These are phyloP conservation scores for Mythimna pallens DNA, from an alignment of 2,888 invertebrate genomes.

Conservation along the genomic window DNA sequence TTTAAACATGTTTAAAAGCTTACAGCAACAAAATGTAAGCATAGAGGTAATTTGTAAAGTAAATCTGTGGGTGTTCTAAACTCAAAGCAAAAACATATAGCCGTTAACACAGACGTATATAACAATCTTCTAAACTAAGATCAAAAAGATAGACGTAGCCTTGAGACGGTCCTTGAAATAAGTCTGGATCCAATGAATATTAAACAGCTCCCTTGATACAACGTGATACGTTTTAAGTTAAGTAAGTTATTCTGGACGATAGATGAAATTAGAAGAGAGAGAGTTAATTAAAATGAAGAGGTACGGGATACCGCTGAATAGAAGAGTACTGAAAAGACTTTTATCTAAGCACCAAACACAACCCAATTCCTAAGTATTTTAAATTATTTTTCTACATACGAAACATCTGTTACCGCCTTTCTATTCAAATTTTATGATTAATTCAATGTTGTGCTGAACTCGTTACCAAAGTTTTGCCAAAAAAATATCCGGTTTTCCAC, in stretches of 20 bases:
- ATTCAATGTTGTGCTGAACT: background rate
- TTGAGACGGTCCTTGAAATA: conserved; percentile 61
- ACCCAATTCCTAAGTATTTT: too few relatives aligned
- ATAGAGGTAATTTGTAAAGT: background rate
- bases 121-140: conserved; percentile 34
- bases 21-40: background rate
- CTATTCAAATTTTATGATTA: background rate
- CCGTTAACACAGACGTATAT: conserved; percentile 7
- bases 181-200: conserved; percentile 63
- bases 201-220: conserved; percentile 57
- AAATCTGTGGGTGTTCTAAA: conserved; percentile 1
- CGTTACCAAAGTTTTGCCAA: background rate
- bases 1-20: background rate
- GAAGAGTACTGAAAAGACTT: too few relatives aligned
- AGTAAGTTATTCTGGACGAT: conserved; percentile 34
- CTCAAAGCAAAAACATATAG: background rate
- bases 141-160: conserved; percentile 35
- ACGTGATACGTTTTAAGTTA: conserved; percentile 40
- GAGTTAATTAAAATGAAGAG: background rate
- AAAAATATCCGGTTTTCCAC: too few relatives aligned
- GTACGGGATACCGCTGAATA: too few relatives aligned
- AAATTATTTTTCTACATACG: background rate
- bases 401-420: background rate
- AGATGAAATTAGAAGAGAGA: background rate
- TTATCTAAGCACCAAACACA: background rate